Conservation (phyloP, 2,888 invertebrate genomes). For the Stegophylla sp. region DNA sequence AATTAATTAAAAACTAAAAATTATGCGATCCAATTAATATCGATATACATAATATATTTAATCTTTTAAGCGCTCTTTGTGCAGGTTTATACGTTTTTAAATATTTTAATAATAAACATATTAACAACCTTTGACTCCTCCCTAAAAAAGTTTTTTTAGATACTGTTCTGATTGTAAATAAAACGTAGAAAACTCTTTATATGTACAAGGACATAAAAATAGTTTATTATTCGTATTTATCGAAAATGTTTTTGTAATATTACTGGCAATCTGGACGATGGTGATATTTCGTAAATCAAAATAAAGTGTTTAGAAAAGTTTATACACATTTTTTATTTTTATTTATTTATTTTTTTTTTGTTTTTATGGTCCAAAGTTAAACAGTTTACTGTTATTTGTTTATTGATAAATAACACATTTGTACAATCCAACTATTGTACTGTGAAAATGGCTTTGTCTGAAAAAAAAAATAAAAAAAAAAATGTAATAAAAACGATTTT, state of each 20-base stretch:
- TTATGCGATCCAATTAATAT: too few species aligned
- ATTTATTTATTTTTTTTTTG: background rate
- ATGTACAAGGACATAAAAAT: too few species aligned
- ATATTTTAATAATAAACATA: too few species aligned
- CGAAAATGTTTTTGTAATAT: background rate
- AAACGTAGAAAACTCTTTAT: too few species aligned
- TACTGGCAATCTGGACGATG: background rate
- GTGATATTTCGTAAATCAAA: constrained; percentile 1
- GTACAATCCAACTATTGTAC: background rate
- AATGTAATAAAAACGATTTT: background rate
- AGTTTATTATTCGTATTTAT: constrained; percentile 13
- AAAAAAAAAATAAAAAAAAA: constrained; percentile 18
- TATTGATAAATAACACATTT: constrained; percentile 28
- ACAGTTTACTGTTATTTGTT: constrained; percentile 10
- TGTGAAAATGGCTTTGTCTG: background rate
- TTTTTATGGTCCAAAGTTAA: background rate
- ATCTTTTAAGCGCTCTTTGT: too few species aligned
- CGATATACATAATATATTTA: too few species aligned
- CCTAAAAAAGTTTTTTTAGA: too few species aligned
- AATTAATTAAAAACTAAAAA: too few species aligned
- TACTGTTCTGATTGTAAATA: too few species aligned
- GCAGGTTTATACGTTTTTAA: too few species aligned
- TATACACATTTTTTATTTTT: background rate
- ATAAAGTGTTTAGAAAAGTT: background rate
- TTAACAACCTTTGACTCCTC: too few species aligned